A percentile compares a stretch with the other conserved stretches of the same genome.
phyloP scores from a whole-genome alignment of 2,797 vertebrate genomes.

The Tenualosa thibaudeaui region DNA sequence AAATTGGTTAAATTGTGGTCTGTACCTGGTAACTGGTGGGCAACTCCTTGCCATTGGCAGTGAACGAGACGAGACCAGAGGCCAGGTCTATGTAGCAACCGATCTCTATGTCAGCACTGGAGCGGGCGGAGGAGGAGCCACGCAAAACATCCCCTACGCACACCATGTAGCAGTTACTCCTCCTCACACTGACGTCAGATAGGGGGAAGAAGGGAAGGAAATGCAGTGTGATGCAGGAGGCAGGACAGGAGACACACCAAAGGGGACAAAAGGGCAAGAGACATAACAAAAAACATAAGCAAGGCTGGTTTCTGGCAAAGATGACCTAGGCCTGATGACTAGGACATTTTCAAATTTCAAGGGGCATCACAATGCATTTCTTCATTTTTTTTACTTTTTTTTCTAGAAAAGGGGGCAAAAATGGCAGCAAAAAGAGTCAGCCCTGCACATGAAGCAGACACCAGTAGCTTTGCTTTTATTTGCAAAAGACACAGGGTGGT shows the following conservation, averaged over 20 bases:
- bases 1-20: background rate
- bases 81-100: conserved; percentile 92
- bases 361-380: too few relatives aligned
- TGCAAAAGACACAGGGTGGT: too few relatives aligned
- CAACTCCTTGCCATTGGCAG: conserved; percentile 90
- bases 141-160: conserved; percentile 84
- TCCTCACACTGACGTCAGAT: conserved; percentile 66
- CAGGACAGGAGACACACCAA: background rate
- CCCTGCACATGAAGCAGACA: too few relatives aligned
- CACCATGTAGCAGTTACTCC: conserved; percentile 83
- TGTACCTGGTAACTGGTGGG: conserved; percentile 91
- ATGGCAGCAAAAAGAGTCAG: too few relatives aligned
- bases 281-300: too few relatives aligned
- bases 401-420: too few relatives aligned
- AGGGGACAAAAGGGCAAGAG: background rate
- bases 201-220: background rate
- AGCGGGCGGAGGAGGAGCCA: conserved; percentile 79
- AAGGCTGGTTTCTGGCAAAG: too few relatives aligned
- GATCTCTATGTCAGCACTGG: conserved; percentile 89
- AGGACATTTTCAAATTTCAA: too few relatives aligned
- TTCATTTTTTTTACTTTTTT: too few relatives aligned
- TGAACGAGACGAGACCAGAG: conserved; percentile 90
- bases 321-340: too few relatives aligned
- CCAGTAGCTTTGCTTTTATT: too few relatives aligned
- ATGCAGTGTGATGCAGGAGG: background rate